phyloP scores from a whole-genome alignment of 2,797 vertebrate genomes.

The Hippopotamyrus pictus region DNA sequence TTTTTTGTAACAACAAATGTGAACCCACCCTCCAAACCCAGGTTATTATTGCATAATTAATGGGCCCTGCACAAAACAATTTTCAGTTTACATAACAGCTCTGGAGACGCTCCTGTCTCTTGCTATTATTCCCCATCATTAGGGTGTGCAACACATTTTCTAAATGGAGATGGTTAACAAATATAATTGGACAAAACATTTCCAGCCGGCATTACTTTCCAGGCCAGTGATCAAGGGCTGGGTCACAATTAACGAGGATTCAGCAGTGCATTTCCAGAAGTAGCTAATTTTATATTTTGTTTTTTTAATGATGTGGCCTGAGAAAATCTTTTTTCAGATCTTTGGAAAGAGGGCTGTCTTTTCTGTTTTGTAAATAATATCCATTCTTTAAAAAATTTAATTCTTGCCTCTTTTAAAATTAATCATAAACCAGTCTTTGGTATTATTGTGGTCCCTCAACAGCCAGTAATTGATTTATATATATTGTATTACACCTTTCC shows the following conservation, averaged over 20 bases:
- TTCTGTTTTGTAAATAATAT: not conserved
- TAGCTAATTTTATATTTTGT: not conserved
- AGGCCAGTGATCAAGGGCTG: slow-evolving; percentile 28
- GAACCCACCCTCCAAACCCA: not conserved
- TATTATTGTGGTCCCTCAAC: not conserved
- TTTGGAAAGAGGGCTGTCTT: not conserved
- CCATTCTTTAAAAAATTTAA: not conserved
- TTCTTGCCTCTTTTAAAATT: not conserved
- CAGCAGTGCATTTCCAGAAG: not conserved
- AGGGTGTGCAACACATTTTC: slow-evolving; percentile 21
- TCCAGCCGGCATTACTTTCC: slow-evolving; percentile 21
- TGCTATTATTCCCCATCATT: slow-evolving; percentile 24
- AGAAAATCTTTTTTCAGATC: not conserved
- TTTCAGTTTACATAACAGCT: slow-evolving; percentile 22
- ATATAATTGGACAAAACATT: slow-evolving; percentile 30
- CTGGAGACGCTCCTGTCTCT: slow-evolving; percentile 17
- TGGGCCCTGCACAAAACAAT: not conserved
- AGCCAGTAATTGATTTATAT: not conserved
- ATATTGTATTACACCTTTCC: not conserved
- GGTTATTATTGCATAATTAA: slow-evolving; percentile 8
- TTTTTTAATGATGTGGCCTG: not conserved
- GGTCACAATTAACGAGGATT: not conserved
- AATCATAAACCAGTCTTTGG: not conserved
- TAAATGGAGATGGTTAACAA: slow-evolving; percentile 26
- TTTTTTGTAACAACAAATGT: not conserved